A percentile compares a stretch with the other conserved stretches of the same genome.
phyloP scores from a whole-genome alignment of 2,888 invertebrate species.

The Flabesymbios commensalis region DNA sequence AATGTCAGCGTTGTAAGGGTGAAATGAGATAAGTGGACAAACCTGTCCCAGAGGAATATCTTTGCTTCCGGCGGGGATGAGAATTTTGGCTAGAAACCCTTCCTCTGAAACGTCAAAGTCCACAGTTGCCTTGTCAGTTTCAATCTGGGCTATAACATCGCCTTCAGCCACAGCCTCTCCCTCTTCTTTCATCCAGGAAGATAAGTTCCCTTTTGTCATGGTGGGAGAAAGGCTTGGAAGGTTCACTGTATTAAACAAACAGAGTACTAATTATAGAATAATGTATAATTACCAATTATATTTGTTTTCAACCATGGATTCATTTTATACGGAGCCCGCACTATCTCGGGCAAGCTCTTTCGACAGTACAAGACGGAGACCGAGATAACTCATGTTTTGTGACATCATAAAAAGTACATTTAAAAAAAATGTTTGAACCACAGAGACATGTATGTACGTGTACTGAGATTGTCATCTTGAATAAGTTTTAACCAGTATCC shows the following conservation, averaged over 20 bases:
- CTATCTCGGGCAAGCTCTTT: too few relatives aligned
- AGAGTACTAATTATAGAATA: too few relatives aligned
- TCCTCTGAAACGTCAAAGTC: constrained; percentile 99
- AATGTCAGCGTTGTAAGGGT: too few relatives aligned
- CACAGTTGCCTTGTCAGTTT: constrained; percentile 99
- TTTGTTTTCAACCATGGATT: not conserved
- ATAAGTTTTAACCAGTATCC: too few relatives aligned
- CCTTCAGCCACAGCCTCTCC: constrained; percentile 90
- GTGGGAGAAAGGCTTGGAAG: constrained; percentile 93
- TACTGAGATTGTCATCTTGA: too few relatives aligned
- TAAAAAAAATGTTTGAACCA: too few relatives aligned
- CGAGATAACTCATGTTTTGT: too few relatives aligned
- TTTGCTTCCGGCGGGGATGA: constrained; percentile 86
- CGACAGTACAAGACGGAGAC: too few relatives aligned
- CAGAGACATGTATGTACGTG: too few relatives aligned
- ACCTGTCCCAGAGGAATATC: constrained; percentile 91
- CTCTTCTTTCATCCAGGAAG: constrained; percentile 79
- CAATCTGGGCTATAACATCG: constrained; percentile 96
- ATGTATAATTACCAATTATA: not conserved
- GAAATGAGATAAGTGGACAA: constrained; percentile 20
- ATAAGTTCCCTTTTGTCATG: constrained; percentile 91
- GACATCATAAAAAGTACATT: too few relatives aligned
- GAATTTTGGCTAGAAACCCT: constrained; percentile 92
- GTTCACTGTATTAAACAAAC: constrained; percentile 37
- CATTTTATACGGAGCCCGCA: too few relatives aligned